These are phyloP conservation scores for Chrysopa pallens DNA, from an alignment of 1,140 invertebrate species.

Conservation along the genomic window DNA sequence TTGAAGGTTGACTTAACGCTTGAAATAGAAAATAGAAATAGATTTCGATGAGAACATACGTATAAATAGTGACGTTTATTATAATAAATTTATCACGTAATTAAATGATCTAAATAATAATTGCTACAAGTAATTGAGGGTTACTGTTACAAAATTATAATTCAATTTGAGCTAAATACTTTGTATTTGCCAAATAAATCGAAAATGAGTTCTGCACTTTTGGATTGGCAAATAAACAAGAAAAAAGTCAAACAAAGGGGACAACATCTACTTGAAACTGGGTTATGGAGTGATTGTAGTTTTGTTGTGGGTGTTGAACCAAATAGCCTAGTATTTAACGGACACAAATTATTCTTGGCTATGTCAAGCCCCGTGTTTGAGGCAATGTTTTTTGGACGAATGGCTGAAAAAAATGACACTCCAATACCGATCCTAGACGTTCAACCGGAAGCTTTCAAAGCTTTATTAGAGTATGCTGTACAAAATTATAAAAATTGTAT, in stretches of 20 bases:
- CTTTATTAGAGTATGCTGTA: constrained; percentile 38
- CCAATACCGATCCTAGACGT: constrained; percentile 65
- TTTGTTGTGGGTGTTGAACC: constrained; percentile 67
- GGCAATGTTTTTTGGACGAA: constrained; percentile 61
- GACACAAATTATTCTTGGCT: constrained; percentile 63
- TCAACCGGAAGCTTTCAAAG: constrained; percentile 66
- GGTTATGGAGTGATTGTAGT: constrained; percentile 62
- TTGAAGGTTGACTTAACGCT: too few species aligned
- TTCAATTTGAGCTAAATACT: too few species aligned
- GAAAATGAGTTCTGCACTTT: constrained; percentile 18
- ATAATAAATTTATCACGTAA: too few species aligned
- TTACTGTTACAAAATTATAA: too few species aligned
- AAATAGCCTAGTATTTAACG: constrained; percentile 48
- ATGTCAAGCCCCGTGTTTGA: constrained; percentile 72
- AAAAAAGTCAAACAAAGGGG: constrained; percentile 48
- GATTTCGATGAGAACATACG: too few species aligned
- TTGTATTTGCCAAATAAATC: too few species aligned
- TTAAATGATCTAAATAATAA: too few species aligned
- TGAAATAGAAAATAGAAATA: too few species aligned
- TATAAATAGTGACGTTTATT: too few species aligned
- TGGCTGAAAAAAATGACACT: constrained; percentile 45
- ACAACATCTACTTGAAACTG: constrained; percentile 47
- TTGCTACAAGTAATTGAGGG: too few species aligned
- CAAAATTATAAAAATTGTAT: constrained; percentile 4
- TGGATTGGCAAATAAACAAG: constrained; percentile 56